These are phyloP conservation scores for Hylomyscus alleni DNA, from an alignment of 2,797 vertebrate genomes.

Conservation along the genomic window DNA sequence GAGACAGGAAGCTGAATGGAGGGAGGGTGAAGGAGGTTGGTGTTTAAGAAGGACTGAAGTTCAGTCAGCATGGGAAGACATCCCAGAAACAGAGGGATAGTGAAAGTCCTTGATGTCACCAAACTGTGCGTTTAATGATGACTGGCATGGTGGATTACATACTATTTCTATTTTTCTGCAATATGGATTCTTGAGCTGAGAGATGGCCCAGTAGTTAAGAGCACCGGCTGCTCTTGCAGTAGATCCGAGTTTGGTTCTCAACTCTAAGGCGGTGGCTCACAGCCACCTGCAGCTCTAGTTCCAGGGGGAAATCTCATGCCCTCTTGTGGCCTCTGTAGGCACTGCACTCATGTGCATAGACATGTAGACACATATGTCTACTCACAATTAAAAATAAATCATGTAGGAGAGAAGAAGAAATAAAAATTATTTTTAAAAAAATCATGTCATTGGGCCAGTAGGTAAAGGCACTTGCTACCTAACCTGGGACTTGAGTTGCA, in stretches of 20 bases:
- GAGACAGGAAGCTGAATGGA: not conserved
- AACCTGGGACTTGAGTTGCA: not conserved
- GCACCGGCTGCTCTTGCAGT: not conserved
- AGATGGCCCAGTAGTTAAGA: not conserved
- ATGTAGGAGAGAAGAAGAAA: not conserved
- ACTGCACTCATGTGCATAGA: not conserved
- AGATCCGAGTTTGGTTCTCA: no score
- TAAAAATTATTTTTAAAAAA: not conserved
- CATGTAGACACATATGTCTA: not conserved
- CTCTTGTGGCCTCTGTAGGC: not conserved
- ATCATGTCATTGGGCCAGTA: not conserved
- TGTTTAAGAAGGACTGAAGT: not conserved
- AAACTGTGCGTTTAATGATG: accelerated
- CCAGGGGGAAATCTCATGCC: not conserved
- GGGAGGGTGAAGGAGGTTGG: not conserved
- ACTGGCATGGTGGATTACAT: not conserved
- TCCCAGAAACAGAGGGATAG: not conserved
- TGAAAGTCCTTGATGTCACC: accelerated
- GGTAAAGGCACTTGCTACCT: not conserved
- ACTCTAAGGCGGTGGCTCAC: not conserved
- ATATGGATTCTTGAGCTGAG: not conserved
- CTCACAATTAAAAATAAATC: not conserved
- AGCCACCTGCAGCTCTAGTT: no score
- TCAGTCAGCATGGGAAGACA: no score
- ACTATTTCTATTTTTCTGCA: not conserved